Conservation (phyloP, 2,888 invertebrate genomes). For the Tillus elongatus region DNA sequence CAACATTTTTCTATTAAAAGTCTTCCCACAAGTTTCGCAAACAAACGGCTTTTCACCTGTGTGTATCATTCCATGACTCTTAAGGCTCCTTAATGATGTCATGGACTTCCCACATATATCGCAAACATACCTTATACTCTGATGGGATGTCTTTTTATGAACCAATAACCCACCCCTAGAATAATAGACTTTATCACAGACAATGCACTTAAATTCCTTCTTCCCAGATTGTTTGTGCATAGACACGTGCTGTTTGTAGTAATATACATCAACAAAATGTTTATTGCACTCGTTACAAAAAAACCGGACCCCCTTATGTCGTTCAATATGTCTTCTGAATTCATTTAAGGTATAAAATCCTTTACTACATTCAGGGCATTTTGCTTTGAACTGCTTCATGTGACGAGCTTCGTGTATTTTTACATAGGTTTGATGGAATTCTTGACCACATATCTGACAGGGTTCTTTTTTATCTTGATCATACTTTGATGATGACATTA, state of each 20-base stretch:
- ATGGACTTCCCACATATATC: slow-evolving; percentile 27
- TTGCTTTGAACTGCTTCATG: slow-evolving; percentile 37
- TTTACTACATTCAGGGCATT: slow-evolving; percentile 31
- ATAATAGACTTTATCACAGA: slow-evolving; percentile 32
- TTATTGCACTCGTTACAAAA: background rate
- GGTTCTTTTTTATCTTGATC: too few relatives aligned
- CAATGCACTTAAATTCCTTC: slow-evolving; percentile 24
- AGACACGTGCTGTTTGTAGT: slow-evolving; percentile 10
- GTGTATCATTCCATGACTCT: slow-evolving; percentile 25
- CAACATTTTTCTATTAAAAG: slow-evolving; percentile 23
- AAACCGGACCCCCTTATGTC: slow-evolving; percentile 12
- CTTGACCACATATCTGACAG: too few relatives aligned
- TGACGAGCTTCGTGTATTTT: slow-evolving; percentile 4
- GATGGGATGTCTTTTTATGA: slow-evolving; percentile 17
- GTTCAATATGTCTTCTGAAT: slow-evolving; percentile 37
- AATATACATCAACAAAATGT: background rate
- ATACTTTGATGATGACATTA: too few relatives aligned
- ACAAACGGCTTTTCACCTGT: slow-evolving; percentile 26
- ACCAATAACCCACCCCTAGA: slow-evolving; percentile 14
- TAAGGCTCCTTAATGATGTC: slow-evolving; percentile 21
- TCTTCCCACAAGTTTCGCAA: slow-evolving; percentile 7
- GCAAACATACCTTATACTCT: slow-evolving; percentile 19
- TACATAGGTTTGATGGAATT: too few relatives aligned
- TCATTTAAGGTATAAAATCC: slow-evolving; percentile 32
- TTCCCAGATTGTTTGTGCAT: slow-evolving; percentile 18